Evolutionary conservation across 2,888 invertebrate genomes (phyloP).

Genomic region (Cheilosia impressa): DNA sequence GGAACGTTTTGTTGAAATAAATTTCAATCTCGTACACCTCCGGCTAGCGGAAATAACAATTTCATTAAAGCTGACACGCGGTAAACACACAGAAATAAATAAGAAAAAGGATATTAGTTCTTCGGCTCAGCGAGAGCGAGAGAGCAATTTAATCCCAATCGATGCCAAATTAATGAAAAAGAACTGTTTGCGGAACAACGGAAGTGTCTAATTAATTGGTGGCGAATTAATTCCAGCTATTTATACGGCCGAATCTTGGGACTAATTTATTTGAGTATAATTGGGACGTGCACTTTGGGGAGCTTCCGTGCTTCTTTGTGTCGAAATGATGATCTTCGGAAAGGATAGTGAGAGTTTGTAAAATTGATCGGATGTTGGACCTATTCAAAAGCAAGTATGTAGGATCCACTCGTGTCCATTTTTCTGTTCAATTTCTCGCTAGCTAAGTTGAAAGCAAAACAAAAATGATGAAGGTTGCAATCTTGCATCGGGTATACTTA

Average conservation of each 20-base stretch:
- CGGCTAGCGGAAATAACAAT: constrained; percentile 69
- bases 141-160: constrained; percentile 72
- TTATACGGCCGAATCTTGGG: constrained; percentile 46
- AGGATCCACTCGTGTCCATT: too few relatives aligned
- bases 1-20: constrained; percentile 61
- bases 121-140: constrained; percentile 15
- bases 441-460: too few relatives aligned
- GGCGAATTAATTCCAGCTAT: constrained; percentile 53
- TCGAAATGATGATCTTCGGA: too few relatives aligned
- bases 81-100: constrained; percentile 47
- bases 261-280: constrained; percentile 47
- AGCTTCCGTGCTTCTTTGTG: not conserved
- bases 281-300: constrained; percentile 17
- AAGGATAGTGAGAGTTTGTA: too few relatives aligned
- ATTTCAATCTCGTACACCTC: constrained; percentile 71
- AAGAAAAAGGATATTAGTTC: constrained; percentile 62
- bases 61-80: constrained; percentile 69
- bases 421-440: too few relatives aligned
- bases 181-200: constrained; percentile 58
- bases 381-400: too few relatives aligned
- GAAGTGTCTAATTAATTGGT: constrained; percentile 67
- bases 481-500: too few relatives aligned
- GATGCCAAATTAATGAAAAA: constrained; percentile 74
- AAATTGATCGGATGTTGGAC: too few relatives aligned
- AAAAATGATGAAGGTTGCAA: too few relatives aligned